phyloP scores from a whole-genome alignment of 2,797 vertebrate genomes.

The Mus minutoides region DNA sequence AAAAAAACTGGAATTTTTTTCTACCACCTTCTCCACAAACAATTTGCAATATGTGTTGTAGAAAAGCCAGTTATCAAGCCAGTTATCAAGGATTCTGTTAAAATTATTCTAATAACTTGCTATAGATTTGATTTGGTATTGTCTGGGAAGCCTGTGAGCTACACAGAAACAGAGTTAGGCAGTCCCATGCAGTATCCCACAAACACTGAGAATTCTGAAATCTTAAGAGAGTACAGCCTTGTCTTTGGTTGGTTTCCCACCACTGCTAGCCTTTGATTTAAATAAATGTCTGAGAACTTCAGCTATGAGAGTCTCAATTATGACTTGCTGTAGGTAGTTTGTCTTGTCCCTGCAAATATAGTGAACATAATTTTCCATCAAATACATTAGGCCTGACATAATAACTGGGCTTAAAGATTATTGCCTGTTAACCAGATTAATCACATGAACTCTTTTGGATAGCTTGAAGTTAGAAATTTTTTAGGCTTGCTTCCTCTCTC shows the following conservation, averaged over 20 bases:
- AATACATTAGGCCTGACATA: not conserved
- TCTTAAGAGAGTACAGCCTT: not conserved
- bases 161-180: not conserved
- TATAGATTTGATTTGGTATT: not conserved
- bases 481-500: not conserved
- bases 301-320: not conserved
- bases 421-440: not conserved
- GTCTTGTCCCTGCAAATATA: not conserved
- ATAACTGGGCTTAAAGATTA: not conserved
- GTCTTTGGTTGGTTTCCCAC: not conserved
- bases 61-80: not conserved
- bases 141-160: not conserved
- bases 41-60: not conserved
- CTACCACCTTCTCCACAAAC: not conserved
- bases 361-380: slow-evolving; percentile 5
- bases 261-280: not conserved
- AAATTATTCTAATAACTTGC: not conserved
- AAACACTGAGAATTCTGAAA: not conserved
- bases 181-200: not conserved
- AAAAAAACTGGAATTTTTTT: not conserved
- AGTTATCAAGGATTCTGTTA: not conserved
- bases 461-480: not conserved
- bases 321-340: not conserved
- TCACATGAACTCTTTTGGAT: not conserved
- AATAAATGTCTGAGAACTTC: not conserved